Conservation (phyloP, 2,888 invertebrate genomes). For the Rotaria socialis region DNA sequence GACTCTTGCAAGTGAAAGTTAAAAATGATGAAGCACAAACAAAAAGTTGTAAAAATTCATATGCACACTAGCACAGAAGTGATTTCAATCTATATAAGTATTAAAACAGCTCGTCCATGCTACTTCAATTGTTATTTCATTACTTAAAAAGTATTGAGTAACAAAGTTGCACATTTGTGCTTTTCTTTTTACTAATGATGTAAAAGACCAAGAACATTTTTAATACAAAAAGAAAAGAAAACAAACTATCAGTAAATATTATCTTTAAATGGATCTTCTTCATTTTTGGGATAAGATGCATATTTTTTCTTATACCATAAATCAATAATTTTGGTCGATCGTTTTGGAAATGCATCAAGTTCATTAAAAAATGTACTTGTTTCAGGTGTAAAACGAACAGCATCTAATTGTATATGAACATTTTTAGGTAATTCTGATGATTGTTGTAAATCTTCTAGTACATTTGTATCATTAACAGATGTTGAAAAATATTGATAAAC, state of each 20-base stretch:
- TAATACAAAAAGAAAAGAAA: not conserved
- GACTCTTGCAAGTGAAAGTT: too few relatives aligned
- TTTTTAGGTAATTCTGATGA: slow-evolving; percentile 73
- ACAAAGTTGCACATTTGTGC: not conserved
- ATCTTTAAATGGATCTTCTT: slow-evolving; percentile 31
- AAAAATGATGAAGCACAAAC: too few relatives aligned
- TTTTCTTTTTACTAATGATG: not conserved
- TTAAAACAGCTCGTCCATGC: too few relatives aligned
- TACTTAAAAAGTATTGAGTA: not conserved
- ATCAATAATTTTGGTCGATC: slow-evolving; percentile 77
- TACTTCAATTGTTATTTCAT: too few relatives aligned
- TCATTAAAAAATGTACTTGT: slow-evolving; percentile 72
- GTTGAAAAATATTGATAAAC: slow-evolving; percentile 52
- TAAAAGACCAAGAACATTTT: not conserved
- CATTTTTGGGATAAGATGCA: slow-evolving; percentile 46
- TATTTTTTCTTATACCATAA: slow-evolving; percentile 77
- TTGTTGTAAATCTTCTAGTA: slow-evolving; percentile 52
- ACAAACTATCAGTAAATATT: not conserved
- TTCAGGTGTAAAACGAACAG: slow-evolving; percentile 76
- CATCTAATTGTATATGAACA: slow-evolving; percentile 76
- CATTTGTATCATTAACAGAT: slow-evolving; percentile 51
- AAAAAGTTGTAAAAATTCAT: too few relatives aligned
- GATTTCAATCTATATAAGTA: too few relatives aligned
- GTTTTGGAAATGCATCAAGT: slow-evolving; percentile 75
- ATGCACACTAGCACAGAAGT: too few relatives aligned